phyloP scores from a whole-genome alignment of 1,140 invertebrate genomes.

The Orussus abietinus region DNA sequence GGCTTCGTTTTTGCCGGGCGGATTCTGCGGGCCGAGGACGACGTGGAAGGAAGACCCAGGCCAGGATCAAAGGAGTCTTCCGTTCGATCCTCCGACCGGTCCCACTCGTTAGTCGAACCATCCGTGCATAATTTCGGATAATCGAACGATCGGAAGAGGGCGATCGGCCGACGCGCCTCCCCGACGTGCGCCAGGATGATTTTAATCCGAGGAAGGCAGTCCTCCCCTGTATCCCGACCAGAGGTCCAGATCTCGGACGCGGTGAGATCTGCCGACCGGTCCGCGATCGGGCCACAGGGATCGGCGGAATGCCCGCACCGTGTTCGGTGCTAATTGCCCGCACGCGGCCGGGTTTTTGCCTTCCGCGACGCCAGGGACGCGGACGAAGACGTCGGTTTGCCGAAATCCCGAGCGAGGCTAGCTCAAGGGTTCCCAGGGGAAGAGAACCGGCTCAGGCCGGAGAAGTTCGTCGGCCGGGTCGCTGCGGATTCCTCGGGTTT shows the following conservation, averaged over 20 bases:
- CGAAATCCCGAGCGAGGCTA: no score
- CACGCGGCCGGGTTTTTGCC: slow-evolving; percentile 18
- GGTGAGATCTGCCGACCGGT: neutral
- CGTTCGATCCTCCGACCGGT: no score
- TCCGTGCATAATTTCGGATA: no score
- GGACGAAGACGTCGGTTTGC: slow-evolving; percentile 14
- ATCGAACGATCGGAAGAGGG: no score
- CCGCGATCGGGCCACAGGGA: neutral
- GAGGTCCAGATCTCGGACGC: slow-evolving; percentile 1
- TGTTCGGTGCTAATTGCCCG: slow-evolving; percentile 23
- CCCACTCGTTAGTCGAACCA: no score
- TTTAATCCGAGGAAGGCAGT: slow-evolving; percentile 2
- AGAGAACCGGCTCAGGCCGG: slow-evolving; percentile 4
- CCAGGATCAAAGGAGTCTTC: no score
- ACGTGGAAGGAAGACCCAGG: no score
- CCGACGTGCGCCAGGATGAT: neutral
- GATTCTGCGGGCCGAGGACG: no score
- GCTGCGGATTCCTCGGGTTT: neutral
- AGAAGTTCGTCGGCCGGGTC: slow-evolving; percentile 1
- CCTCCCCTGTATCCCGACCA: neutral
- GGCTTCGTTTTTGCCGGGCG: neutral
- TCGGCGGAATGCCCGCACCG: slow-evolving; percentile 18
- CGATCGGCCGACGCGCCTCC: neutral
- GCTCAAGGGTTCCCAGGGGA: no score
- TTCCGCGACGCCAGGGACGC: slow-evolving; percentile 7